phyloP scores from a whole-genome alignment of 2,113 vertebrate genomes.

The Scytalopus superciliaris region DNA sequence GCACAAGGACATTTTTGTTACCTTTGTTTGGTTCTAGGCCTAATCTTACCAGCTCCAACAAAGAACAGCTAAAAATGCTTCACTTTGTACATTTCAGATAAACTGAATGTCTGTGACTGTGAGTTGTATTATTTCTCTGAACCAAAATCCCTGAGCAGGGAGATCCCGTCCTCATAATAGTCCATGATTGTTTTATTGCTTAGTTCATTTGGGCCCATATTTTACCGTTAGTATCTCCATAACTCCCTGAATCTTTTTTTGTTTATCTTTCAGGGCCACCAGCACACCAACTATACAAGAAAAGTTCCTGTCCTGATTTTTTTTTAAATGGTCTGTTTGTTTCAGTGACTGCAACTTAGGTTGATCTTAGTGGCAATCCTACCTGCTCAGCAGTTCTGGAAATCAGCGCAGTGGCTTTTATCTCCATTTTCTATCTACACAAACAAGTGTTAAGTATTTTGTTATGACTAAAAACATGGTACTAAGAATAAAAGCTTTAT shows the following conservation, averaged over 20 bases:
- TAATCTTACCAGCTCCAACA: neutral
- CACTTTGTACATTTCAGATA: neutral
- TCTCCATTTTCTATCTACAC: neutral
- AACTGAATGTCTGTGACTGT: neutral
- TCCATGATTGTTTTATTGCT: neutral
- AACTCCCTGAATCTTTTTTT: neutral
- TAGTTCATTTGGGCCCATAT: neutral
- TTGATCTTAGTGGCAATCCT: neutral
- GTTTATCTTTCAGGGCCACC: neutral
- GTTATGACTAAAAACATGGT: neutral
- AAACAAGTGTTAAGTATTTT: neutral
- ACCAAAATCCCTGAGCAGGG: neutral
- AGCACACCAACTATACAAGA: neutral
- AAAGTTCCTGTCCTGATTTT: neutral
- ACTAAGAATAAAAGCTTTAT: neutral
- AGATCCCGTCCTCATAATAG: neutral
- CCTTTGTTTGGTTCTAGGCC: neutral
- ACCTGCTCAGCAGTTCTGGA: neutral
- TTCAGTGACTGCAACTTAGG: neutral
- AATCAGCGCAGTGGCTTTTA: neutral
- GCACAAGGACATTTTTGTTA: neutral
- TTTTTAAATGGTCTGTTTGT: neutral
- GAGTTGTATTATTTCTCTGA: neutral
- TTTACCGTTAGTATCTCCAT: neutral
- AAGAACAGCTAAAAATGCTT: neutral